Evolutionary conservation across 2,113 vertebrate species (phyloP), one percentile per base, ranked within the genome.

Genomic region (Epinephelus moara): DNA sequence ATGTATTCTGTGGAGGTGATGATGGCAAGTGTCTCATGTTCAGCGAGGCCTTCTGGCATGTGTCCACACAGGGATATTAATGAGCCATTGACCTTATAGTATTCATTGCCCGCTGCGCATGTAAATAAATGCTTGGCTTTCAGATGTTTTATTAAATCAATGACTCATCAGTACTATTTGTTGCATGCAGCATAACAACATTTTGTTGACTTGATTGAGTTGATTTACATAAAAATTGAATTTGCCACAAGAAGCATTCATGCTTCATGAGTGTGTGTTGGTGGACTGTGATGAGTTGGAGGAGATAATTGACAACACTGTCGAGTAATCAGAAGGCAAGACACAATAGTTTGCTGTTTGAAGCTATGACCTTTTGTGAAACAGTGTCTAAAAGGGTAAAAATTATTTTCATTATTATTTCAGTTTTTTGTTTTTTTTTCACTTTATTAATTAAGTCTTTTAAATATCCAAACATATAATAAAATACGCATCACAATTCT

Each of bases 221-320:
- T 79, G 78, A 92, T 93, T 83, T 93, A 66, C 89, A 94, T 92
- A 87, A 88, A 91, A 90, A 92, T 87, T 70, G 7, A 86, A 91
- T 92, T 92, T 86, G 45, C 84, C 72, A 59, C 60, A 62, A 89
- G 85, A 89, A 77, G 40, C 63, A 59, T 88, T 78, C 45, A 81
- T 75, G 72, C 78, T 66, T 75, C 47, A 9, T 57, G 80, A 84
- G 70, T 74, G 53, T 61, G 64, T 75, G 70, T 69, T 49, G 12
- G 42, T 69, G 63, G 33, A 57, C 53, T 73, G n/a, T 66, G 69
- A 81, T 67, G 45, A 60, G 27, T 21, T 52, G 14, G 33, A 3
- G 4, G 23, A n/a, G 49, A 50, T 49, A 62, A 85, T 60, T 78
- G 82, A 72, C 64, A 81, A 72, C 13, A 69, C n/a, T 61, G n/a